phyloP scores from a whole-genome alignment of 2,113 vertebrate species.

The Synodontis membranacea region DNA sequence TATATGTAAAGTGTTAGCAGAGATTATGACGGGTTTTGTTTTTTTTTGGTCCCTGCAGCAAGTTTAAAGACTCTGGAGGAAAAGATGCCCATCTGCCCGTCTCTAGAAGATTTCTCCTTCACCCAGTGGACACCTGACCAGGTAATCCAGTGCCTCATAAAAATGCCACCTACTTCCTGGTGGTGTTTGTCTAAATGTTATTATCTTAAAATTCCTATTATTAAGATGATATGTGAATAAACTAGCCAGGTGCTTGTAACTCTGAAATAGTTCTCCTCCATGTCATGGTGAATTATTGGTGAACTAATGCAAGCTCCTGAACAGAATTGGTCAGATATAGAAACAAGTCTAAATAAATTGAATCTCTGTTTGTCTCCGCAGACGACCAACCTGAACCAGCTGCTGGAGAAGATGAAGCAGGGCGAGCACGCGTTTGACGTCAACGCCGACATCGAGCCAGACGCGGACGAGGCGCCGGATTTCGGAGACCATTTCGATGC shows the following conservation, averaged over 20 bases:
- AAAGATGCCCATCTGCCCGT: conserved; percentile 79
- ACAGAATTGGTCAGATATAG: no score
- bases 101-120: conserved; percentile 86
- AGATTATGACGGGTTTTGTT: no score
- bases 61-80: conserved; percentile 77
- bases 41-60: conserved; percentile 58
- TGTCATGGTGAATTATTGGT: no score
- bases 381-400: conserved; percentile 82
- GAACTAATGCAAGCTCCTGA: no score
- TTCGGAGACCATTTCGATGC: conserved; percentile 73
- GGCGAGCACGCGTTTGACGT: conserved; percentile 85
- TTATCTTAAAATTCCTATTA: no score
- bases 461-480: conserved; percentile 60
- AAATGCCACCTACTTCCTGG: not conserved
- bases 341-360: no score
- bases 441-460: conserved; percentile 67
- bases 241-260: no score
- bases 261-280: no score
- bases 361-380: conserved; percentile 52
- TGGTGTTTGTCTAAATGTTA: not conserved
- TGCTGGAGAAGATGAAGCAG: conserved; percentile 85
- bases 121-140: conserved; percentile 83
- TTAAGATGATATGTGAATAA: no score
- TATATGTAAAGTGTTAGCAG: not conserved
- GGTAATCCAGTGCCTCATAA: conserved; percentile 66